Conservation (phyloP, 2,113 vertebrate species). For the Proteles cristata region DNA sequence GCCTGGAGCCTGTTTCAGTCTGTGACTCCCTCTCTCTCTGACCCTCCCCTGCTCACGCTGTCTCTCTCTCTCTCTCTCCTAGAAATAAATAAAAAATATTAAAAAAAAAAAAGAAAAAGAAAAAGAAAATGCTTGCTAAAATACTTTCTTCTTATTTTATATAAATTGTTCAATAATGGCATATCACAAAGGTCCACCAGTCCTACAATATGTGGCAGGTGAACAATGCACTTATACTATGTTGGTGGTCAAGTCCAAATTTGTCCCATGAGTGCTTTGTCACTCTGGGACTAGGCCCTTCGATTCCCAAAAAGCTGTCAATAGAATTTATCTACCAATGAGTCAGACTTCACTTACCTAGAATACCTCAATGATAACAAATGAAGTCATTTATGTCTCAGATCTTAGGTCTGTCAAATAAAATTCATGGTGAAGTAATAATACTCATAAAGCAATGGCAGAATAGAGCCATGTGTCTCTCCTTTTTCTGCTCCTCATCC, state of each 20-base stretch:
- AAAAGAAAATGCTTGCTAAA: slow-evolving; percentile 17
- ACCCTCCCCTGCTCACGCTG: too few relatives aligned
- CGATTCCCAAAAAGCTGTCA: not conserved
- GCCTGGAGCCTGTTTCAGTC: too few relatives aligned
- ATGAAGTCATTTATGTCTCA: not conserved
- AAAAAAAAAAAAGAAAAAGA: too few relatives aligned
- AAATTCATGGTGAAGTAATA: not conserved
- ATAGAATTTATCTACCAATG: not conserved
- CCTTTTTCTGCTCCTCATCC: not conserved
- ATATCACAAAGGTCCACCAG: not conserved
- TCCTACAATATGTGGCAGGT: not conserved
- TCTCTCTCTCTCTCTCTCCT: too few relatives aligned
- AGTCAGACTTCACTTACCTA: not conserved
- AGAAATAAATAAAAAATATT: too few relatives aligned
- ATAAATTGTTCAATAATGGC: slow-evolving; percentile 5
- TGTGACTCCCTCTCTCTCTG: too few relatives aligned
- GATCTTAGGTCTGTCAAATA: not conserved
- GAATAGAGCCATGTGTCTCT: not conserved
- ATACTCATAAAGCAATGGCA: not conserved
- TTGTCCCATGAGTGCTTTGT: not conserved
- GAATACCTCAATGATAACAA: not conserved
- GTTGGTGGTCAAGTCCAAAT: not conserved
- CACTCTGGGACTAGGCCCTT: not conserved
- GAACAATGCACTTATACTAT: not conserved
- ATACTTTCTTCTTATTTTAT: not conserved